Evolutionary conservation across 2,113 vertebrate species (phyloP).

Genomic region (Microtus oregoni): DNA sequence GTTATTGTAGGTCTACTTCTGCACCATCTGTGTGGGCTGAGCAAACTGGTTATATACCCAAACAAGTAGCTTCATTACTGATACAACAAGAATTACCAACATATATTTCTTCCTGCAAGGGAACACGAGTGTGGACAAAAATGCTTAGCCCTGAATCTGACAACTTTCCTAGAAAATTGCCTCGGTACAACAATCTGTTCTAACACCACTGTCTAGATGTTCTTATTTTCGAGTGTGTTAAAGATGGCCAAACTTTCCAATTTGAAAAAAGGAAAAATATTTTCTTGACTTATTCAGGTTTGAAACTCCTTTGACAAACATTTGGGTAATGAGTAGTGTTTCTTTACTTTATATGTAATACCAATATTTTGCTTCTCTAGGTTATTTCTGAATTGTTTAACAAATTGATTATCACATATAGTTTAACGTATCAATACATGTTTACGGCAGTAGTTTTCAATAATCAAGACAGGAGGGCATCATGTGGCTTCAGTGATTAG

Average conservation of each 20-base stretch:
- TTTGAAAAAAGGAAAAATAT: not conserved
- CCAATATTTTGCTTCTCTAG: not conserved
- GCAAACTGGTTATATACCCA: not conserved
- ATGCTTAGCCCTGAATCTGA: not conserved
- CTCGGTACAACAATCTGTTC: not conserved
- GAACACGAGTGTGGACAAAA: not conserved
- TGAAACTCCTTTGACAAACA: constrained; percentile 1
- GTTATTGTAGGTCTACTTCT: not conserved
- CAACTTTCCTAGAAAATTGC: not conserved
- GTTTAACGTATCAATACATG: not conserved
- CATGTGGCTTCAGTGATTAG: not conserved
- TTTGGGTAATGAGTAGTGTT: not conserved
- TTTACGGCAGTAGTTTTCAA: not conserved
- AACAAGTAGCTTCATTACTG: constrained; percentile 10
- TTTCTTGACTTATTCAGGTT: not conserved
- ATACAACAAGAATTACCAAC: not conserved
- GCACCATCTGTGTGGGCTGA: not conserved
- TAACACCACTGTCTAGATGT: not conserved
- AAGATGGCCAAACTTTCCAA: not conserved
- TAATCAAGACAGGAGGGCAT: not conserved
- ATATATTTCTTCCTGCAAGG: not conserved
- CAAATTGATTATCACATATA: not conserved
- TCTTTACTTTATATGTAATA: not conserved
- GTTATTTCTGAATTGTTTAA: not conserved
- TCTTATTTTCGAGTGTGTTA: not conserved